phyloP scores from a whole-genome alignment of 2,797 vertebrate species.

The Chaetodon trifasciatus region DNA sequence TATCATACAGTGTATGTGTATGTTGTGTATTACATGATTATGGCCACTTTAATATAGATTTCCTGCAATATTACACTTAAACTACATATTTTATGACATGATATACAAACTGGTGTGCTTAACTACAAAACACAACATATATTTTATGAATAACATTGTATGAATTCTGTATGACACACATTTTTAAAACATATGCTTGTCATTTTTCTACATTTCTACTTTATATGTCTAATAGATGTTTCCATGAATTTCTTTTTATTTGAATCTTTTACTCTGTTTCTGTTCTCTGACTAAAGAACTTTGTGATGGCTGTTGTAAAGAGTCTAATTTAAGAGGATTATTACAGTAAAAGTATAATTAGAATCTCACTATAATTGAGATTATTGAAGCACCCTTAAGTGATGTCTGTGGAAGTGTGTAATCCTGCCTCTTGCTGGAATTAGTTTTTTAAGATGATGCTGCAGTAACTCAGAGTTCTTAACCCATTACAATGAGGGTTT shows the following conservation, averaged over 20 bases:
- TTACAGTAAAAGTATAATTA: neutral
- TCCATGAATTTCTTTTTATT: neutral
- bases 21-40: neutral
- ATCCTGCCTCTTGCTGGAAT: conserved; percentile 4
- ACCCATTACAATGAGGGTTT: neutral
- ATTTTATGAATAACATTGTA: neutral
- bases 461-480: neutral
- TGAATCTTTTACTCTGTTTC: neutral
- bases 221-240: no score
- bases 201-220: no score
- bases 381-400: neutral
- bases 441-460: neutral
- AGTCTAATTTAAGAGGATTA: neutral
- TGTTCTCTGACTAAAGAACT: no score
- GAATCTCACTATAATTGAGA: neutral
- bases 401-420: conserved; percentile 11
- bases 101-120: neutral
- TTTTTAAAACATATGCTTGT: no score
- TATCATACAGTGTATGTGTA: neutral
- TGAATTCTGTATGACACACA: neutral
- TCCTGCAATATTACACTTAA: neutral
- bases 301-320: neutral
- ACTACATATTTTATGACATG: neutral
- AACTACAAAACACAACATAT: neutral
- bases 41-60: neutral